phyloP scores from a whole-genome alignment of 2,797 vertebrate species.

The Catostomus latipinnis region DNA sequence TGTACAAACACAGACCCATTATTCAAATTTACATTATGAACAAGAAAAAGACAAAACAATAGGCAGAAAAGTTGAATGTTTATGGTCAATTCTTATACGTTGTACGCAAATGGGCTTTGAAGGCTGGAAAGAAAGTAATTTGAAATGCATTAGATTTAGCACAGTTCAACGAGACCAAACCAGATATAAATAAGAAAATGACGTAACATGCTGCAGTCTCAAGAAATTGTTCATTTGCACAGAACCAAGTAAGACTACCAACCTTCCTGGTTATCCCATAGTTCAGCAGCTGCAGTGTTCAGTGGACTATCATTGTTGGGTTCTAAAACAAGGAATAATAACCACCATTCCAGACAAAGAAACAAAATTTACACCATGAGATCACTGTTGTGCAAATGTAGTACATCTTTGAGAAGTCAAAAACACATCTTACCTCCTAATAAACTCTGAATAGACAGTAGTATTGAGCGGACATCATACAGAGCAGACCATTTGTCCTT shows the following conservation, averaged over 20 bases:
- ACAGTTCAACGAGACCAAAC: neutral
- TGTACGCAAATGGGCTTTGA: conserved; percentile 85
- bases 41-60: conserved; percentile 55
- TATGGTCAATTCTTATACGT: conserved; percentile 81
- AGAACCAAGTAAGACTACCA: conserved; percentile 51
- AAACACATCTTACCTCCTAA: conserved; percentile 82
- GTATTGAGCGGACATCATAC: conserved; percentile 91
- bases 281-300: conserved; percentile 86
- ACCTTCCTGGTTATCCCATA: conserved; percentile 94
- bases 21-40: conserved; percentile 61
- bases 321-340: conserved; percentile 72
- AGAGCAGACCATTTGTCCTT: conserved; percentile 96
- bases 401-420: neutral
- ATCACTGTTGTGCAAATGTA: neutral
- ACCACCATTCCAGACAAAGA: too few relatives aligned
- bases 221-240: neutral
- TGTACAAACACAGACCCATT: conserved; percentile 69
- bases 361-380: neutral
- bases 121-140: conserved; percentile 77
- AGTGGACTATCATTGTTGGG: conserved; percentile 93
- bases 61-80: conserved; percentile 54
- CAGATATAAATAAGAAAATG: neutral
- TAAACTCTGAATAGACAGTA: conserved; percentile 93
- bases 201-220: too few relatives aligned
- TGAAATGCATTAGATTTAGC: neutral